Percentiles rank a stretch among this genome's conserved stretches.
phyloP scores from a whole-genome alignment of 2,797 vertebrate species.

The Serranus cabrilla region DNA sequence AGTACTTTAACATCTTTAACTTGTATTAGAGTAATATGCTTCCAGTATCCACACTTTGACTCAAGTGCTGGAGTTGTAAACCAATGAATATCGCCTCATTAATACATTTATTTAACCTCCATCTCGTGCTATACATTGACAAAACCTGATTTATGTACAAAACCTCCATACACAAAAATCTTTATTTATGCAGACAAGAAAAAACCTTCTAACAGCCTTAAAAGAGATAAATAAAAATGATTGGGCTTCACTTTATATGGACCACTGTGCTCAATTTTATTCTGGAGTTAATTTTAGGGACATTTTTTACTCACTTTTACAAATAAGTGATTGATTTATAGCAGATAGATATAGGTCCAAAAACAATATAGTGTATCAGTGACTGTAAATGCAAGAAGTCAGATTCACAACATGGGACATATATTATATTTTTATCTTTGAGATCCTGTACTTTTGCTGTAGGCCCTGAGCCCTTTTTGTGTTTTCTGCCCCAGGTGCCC shows the following conservation, averaged over 20 bases:
- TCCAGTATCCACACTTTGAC: too few species aligned
- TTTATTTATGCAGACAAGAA: neutral
- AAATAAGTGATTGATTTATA: neutral
- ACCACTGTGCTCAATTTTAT: neutral
- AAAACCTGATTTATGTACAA: neutral
- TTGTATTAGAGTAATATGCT: too few species aligned
- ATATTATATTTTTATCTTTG: neutral
- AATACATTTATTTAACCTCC: neutral
- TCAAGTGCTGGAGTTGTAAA: too few species aligned
- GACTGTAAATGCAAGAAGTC: too few species aligned
- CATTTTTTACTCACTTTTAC: neutral
- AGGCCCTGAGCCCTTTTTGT: conserved; percentile 79
- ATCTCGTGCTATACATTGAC: neutral
- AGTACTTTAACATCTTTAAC: too few species aligned
- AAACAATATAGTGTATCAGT: too few species aligned
- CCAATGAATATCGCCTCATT: neutral
- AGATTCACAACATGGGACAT: neutral
- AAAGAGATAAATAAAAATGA: neutral
- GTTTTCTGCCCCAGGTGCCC: conserved; percentile 93
- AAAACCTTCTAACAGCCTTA: neutral
- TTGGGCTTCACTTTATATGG: neutral
- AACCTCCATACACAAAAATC: neutral
- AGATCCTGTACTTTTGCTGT: conserved; percentile 42
- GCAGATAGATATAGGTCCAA: neutral
- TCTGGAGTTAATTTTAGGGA: neutral